phyloP scores from a whole-genome alignment of 2,797 vertebrate genomes.

The Geotria australis region DNA sequence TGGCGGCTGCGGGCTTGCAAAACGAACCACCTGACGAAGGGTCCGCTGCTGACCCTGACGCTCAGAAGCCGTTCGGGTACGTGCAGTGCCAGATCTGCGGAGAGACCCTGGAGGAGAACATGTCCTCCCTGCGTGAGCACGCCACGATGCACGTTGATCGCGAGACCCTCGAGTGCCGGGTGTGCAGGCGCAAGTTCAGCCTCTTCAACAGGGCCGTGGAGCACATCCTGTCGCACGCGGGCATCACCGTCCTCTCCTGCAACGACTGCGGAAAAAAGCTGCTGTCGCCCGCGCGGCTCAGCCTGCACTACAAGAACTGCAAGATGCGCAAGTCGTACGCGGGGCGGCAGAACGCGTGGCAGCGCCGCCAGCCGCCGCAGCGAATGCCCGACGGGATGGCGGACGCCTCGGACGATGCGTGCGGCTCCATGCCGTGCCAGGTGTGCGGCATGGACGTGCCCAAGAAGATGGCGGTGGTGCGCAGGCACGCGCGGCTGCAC shows the following conservation, averaged over 20 bases:
- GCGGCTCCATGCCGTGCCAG: not conserved
- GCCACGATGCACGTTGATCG: not conserved
- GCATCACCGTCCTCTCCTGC: not conserved
- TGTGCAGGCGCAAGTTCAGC: not conserved
- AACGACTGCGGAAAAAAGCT: not conserved
- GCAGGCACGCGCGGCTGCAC: not conserved
- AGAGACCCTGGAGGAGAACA: not conserved
- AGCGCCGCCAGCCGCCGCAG: no score
- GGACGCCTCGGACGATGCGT: not conserved
- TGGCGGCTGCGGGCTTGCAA: not conserved
- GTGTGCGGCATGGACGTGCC: not conserved
- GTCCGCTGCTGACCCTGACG: not conserved
- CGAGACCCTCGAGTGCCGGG: not conserved
- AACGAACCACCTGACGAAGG: not conserved
- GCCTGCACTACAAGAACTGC: not conserved
- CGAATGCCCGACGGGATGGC: not conserved
- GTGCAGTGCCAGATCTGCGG: not conserved
- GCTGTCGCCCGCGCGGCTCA: not conserved
- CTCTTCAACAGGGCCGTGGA: not conserved
- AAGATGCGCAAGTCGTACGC: not conserved
- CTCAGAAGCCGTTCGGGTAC: not conserved
- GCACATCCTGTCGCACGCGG: not conserved
- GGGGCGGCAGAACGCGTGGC: not conserved
- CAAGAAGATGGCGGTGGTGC: not conserved
- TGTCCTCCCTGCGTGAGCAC: not conserved